Evolutionary conservation across 2,888 invertebrate genomes (phyloP).

Genomic region (Dendrolimus houi): DNA sequence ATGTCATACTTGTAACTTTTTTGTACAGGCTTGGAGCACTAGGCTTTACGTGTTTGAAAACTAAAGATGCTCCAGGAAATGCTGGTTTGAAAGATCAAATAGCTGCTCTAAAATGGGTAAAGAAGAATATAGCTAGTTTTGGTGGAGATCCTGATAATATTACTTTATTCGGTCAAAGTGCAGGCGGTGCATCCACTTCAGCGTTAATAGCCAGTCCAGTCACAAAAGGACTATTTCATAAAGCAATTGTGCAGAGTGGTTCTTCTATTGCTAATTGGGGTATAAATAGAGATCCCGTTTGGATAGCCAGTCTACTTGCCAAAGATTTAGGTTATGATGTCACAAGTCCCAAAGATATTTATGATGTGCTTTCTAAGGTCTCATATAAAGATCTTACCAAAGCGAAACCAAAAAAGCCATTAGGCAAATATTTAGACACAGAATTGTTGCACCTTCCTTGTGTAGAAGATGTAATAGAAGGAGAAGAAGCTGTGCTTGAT

Average conservation of each 20-base stretch:
- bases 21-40: conserved; percentile 59
- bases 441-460: conserved; percentile 54
- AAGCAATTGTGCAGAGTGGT: conserved; percentile 59
- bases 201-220: conserved; percentile 42
- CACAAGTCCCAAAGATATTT: conserved; percentile 48
- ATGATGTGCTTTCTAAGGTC: conserved; percentile 40
- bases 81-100: conserved; percentile 63
- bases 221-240: conserved; percentile 48
- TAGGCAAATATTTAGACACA: conserved; percentile 52
- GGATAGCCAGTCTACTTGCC: conserved; percentile 46
- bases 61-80: conserved; percentile 61
- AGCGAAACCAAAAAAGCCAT: conserved; percentile 36
- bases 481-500: conserved; percentile 42
- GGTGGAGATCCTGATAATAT: conserved; percentile 62
- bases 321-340: conserved; percentile 45
- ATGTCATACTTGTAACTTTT: conserved; percentile 57
- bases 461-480: conserved; percentile 45
- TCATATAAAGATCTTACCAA: conserved; percentile 34
- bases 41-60: conserved; percentile 57
- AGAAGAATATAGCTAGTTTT: conserved; percentile 58
- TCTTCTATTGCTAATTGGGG: conserved; percentile 53
- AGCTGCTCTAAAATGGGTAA: conserved; percentile 61
- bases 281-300: conserved; percentile 49
- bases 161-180: conserved; percentile 64
- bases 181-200: conserved; percentile 50